phyloP scores from a whole-genome alignment of 2,113 vertebrate genomes.

The Anser brachyrhynchus region DNA sequence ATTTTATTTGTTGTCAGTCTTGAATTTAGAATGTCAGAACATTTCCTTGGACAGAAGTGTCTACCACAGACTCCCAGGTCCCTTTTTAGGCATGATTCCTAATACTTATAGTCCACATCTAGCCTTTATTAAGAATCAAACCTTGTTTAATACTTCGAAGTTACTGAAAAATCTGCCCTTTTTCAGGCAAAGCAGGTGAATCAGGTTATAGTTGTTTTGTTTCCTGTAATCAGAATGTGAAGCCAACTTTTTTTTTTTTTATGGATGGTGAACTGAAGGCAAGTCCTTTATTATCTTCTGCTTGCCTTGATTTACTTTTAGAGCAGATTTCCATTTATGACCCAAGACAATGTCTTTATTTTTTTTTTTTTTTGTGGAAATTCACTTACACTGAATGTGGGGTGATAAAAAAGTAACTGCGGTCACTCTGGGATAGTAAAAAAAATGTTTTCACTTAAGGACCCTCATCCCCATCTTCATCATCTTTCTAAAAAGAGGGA shows the following conservation, averaged over 20 bases:
- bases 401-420: neutral
- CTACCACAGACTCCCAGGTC: neutral
- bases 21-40: neutral
- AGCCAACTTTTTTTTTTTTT: neutral
- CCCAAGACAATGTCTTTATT: neutral
- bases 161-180: neutral
- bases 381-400: neutral
- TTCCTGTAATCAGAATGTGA: neutral
- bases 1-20: rapidly evolving
- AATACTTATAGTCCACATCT: neutral
- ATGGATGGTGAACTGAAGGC: neutral
- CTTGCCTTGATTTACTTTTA: neutral
- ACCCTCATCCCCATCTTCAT: neutral
- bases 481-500: neutral
- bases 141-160: neutral
- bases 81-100: neutral
- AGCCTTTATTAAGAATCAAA: neutral
- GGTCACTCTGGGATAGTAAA: neutral
- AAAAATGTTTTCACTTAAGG: neutral
- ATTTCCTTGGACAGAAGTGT: neutral
- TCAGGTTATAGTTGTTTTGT: neutral
- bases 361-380: neutral
- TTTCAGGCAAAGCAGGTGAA: neutral
- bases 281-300: neutral
- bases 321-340: neutral